Evolutionary conservation across 2,797 vertebrate genomes (phyloP), one percentile per base, ranked within the genome.

Genomic region (Fringilla coelebs): DNA sequence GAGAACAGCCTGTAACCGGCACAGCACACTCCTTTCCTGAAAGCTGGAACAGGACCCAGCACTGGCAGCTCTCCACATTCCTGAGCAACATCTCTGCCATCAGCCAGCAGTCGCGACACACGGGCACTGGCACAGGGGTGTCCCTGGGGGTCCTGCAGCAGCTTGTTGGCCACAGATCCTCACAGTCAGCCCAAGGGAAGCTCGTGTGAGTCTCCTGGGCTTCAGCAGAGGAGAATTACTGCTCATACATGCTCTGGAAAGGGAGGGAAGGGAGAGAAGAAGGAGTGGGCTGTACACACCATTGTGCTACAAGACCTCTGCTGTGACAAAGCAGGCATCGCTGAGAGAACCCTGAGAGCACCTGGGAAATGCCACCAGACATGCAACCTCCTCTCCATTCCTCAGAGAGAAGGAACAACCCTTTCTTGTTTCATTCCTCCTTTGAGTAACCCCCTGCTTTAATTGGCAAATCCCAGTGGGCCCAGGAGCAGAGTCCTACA

Each of bases 1-100:
- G 83, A 80, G 85, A 91, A 95, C 80, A 95, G 74, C 28, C 86
- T 85, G 91, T 90, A 78, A 90, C 57, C 21, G 22, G 76, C 21
- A 74, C 77, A 81, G 86, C 60, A 74, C 57, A 79, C 80, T 89
- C 60, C 74, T 74, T 91, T 91, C 91, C 83, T 73, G 55, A 85
- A 95, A 79, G 45, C 77, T 95, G 90, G 85, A 94, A 85, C 29
- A 25, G 29, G 29, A 94, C 9, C 63, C 67, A 52, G 71, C 40
- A 3, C 74, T 95, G 93, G 77, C 83, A 79, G 63, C 4, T 29
- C 60, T 91, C 75, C 74, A 73, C 90, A 82, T 92, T 94, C 93
- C 80, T 77, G 70, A 93, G 88, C 82, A 91, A 49, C 85, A 57
- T 48, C 80, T 76, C 58, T 9, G 13, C 51, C 73, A 66, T 62